These are phyloP conservation scores for roundworm (Caenorhabditis elegans) DNA, from an alignment of 1,140 invertebrate genomes.

Conservation along the genomic window WBcel235 BX284604.4:13190501-13191000, in stretches of 20 bases:
- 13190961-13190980: too few species aligned
- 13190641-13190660: too few species aligned
- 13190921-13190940: background rate
- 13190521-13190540: background rate
- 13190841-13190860: too few species aligned
- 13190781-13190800: background rate
- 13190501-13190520: background rate
- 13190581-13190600: background rate
- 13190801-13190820: background rate
- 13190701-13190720: too few species aligned
- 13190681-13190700: too few species aligned
- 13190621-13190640: too few species aligned
- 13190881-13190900: background rate
- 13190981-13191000: too few species aligned
- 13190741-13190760: too few species aligned
- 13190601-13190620: background rate
- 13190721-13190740: too few species aligned
- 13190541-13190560: background rate
- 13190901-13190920: background rate
- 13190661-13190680: too few species aligned
- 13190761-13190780: background rate
- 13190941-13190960: background rate
- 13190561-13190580: background rate
- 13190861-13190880: background rate
- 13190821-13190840: too few species aligned